Conservation (phyloP, 2,113 vertebrate species). For the Rhadina sibilatrix region DNA sequence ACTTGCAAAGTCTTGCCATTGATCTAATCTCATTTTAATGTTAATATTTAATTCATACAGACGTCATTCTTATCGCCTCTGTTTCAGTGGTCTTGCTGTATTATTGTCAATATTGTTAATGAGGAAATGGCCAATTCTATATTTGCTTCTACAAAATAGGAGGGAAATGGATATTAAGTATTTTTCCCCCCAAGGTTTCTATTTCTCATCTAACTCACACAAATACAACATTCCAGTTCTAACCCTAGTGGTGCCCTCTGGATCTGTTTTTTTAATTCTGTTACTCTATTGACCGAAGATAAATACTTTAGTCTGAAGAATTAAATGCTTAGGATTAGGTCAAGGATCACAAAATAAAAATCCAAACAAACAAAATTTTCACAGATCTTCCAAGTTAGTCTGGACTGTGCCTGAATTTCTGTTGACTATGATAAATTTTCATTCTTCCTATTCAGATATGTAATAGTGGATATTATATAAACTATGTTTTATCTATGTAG, state of each 20-base stretch:
- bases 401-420: not conserved
- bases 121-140: not conserved
- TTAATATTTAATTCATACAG: not conserved
- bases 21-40: not conserved
- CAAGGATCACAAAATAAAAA: not conserved
- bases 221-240: not conserved
- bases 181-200: not conserved
- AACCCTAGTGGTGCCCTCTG: not conserved
- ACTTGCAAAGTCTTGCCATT: not conserved
- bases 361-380: not conserved
- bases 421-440: not conserved
- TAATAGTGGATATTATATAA: not conserved
- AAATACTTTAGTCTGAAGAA: not conserved
- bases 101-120: not conserved
- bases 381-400: not conserved
- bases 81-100: not conserved
- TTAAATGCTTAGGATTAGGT: not conserved
- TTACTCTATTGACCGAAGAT: not conserved
- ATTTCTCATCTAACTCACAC: not conserved
- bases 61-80: not conserved
- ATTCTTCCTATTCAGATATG: not conserved
- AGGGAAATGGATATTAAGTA: not conserved
- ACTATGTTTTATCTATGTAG: not conserved
- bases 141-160: not conserved
- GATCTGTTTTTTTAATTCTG: not conserved